These are phyloP conservation scores for Cetoscarus ocellatus DNA, from an alignment of 2,797 vertebrate genomes.

Conservation along the genomic window DNA sequence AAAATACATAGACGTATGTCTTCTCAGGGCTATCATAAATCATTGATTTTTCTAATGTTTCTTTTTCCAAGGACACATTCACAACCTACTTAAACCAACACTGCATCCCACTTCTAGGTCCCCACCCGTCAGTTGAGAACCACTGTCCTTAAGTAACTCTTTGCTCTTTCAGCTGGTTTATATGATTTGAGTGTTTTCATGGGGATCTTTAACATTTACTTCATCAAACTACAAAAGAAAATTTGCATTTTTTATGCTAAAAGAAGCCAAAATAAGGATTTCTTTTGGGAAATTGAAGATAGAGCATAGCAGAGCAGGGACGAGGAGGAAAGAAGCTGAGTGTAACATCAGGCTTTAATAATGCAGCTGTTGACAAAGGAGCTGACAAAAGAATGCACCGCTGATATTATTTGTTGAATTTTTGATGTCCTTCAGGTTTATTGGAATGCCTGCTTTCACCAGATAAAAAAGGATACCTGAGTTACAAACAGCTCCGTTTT, in stretches of 20 bases:
- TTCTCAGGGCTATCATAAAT: no score
- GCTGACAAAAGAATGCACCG: slow-evolving; percentile 2
- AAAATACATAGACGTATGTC: no score
- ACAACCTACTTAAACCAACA: no score
- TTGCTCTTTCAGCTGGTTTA: not conserved
- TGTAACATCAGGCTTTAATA: slow-evolving; percentile 1
- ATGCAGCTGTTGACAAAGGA: slow-evolving; percentile 14
- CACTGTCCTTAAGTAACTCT: no score
- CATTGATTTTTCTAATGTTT: no score
- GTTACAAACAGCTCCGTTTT: slow-evolving; percentile 6
- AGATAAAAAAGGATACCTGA: not conserved
- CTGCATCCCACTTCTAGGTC: no score
- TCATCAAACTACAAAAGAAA: slow-evolving; percentile 1
- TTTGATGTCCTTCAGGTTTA: not conserved
- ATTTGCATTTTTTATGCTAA: not conserved
- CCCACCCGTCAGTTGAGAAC: no score
- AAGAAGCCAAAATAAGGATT: not conserved
- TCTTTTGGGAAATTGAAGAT: not conserved
- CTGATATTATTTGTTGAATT: slow-evolving; percentile 15
- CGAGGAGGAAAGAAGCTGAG: not conserved
- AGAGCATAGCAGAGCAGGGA: slow-evolving; percentile 6
- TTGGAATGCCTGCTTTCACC: not conserved
- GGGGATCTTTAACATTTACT: not conserved
- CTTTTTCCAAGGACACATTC: no score
- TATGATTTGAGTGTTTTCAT: slow-evolving; percentile 10